Evolutionary conservation across 2,113 vertebrate species (phyloP).

Genomic region (Sylvietta virens): DNA sequence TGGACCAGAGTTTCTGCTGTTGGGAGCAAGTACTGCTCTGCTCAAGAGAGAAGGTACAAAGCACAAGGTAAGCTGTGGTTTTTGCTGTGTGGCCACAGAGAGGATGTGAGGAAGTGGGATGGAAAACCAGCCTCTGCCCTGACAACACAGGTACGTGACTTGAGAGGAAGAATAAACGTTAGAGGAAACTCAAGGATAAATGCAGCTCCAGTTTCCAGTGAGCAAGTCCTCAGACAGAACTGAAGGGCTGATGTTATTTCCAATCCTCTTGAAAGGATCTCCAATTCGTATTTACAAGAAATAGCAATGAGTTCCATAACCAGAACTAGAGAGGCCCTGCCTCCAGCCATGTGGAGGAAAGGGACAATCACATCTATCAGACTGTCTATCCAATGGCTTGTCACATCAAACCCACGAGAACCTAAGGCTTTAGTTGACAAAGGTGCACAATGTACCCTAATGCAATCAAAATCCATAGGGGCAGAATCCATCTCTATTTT

Average conservation of each 20-base stretch:
- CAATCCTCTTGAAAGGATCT: background rate
- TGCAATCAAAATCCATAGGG: background rate
- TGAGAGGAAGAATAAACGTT: background rate
- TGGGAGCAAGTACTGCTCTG: background rate
- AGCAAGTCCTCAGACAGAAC: background rate
- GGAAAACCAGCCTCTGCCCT: background rate
- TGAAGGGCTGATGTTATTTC: background rate
- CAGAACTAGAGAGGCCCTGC: background rate
- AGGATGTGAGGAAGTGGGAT: background rate
- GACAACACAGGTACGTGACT: rapidly evolving
- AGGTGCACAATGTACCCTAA: background rate
- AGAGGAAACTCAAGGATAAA: background rate
- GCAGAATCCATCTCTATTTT: background rate
- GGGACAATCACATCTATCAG: background rate
- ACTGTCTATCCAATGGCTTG: background rate
- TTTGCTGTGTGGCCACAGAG: background rate
- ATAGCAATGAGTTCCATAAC: background rate
- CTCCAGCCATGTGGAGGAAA: background rate
- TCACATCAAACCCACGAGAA: background rate
- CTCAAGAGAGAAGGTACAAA: background rate
- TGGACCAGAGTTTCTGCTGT: background rate
- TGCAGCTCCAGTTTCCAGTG: background rate
- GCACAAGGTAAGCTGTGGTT: background rate
- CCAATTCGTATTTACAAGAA: background rate
- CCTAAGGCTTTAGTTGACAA: background rate